These are phyloP conservation scores for Nomada fabriciana DNA, from an alignment of 2,888 invertebrate genomes.

Conservation along the genomic window DNA sequence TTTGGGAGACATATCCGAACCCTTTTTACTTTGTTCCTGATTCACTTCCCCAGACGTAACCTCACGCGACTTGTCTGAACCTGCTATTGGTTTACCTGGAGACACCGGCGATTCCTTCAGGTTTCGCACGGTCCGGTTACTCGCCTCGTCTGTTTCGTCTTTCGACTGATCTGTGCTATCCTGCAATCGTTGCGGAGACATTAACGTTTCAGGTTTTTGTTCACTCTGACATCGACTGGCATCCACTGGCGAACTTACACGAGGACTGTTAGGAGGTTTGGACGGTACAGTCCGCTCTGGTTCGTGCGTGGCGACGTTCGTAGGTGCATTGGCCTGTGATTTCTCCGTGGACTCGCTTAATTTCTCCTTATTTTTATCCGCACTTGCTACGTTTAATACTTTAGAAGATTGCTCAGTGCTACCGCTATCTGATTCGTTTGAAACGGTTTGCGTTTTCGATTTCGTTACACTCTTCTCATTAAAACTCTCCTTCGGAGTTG, in stretches of 20 bases:
- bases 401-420: background rate
- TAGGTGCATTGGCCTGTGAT: background rate
- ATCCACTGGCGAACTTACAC: slow-evolving; percentile 14
- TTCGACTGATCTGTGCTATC: background rate
- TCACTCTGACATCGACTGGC: background rate
- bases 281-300: background rate
- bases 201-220: slow-evolving; percentile 3
- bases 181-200: slow-evolving; percentile 35
- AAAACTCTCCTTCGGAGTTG: background rate
- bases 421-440: background rate
- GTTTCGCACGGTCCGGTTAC: no score
- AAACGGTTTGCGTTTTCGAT: background rate
- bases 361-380: slow-evolving; percentile 8
- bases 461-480: background rate
- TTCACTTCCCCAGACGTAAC: background rate
- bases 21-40: background rate
- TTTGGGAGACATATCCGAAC: background rate
- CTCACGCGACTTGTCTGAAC: background rate
- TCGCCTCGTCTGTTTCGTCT: background rate
- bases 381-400: background rate
- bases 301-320: background rate
- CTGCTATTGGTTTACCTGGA: no score
- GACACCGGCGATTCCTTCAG: no score
- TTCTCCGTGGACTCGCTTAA: slow-evolving; percentile 7
- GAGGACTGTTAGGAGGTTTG: slow-evolving; percentile 33